These are phyloP conservation scores for Crambe crambe DNA, from an alignment of 37 sponge, comb jelly and placozoan species.

Conservation along the genomic window DNA sequence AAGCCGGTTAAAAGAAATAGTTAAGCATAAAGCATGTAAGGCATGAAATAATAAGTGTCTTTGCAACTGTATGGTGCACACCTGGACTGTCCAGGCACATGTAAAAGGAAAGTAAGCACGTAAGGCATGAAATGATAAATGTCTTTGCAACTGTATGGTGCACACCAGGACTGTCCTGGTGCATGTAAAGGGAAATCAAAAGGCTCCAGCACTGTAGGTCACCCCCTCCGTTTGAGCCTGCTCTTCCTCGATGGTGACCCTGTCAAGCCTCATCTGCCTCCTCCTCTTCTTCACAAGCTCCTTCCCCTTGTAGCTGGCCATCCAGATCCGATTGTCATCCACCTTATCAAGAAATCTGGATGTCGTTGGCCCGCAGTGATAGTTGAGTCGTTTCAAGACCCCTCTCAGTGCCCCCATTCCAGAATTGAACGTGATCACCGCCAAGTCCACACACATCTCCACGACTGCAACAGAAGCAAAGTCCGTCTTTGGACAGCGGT, in stretches of 20 bases:
- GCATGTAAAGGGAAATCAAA: too few relatives aligned
- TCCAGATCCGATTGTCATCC: background rate
- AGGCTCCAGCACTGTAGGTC: background rate
- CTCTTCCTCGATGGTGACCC: background rate
- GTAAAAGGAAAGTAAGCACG: too few relatives aligned
- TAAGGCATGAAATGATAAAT: background rate
- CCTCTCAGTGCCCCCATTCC: background rate
- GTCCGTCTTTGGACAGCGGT: background rate
- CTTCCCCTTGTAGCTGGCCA: background rate
- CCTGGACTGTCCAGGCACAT: too few relatives aligned
- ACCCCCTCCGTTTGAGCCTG: background rate
- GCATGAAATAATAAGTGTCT: background rate
- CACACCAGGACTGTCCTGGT: too few relatives aligned
- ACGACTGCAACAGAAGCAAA: background rate
- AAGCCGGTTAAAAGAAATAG: background rate
- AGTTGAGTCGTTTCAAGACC: background rate
- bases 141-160: background rate
- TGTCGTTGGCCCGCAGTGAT: background rate
- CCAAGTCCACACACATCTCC: background rate
- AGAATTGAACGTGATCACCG: slow-evolving; percentile 11
- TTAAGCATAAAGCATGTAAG: background rate
- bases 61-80: background rate
- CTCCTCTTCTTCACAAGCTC: slow-evolving; percentile 20
- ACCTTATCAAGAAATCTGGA: background rate
- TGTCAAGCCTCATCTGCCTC: background rate